Evolutionary conservation across 2,113 vertebrate genomes (phyloP), one percentile per base, ranked within the genome.

Genomic region (Clinocottus analis): DNA sequence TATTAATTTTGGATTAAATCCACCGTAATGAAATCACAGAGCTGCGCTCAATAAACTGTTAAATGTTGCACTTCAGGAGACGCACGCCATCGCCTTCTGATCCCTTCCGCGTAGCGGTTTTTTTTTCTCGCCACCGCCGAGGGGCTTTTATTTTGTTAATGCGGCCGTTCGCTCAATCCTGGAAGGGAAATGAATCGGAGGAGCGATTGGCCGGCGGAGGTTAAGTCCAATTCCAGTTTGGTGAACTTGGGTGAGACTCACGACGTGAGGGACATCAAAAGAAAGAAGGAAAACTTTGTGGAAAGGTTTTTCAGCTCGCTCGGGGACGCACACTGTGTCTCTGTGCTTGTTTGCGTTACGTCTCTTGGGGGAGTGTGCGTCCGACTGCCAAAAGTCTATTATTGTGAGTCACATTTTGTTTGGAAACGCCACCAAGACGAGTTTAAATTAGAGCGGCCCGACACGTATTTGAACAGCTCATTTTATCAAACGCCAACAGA

Each of bases 1-100:
- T 87, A 85, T 89, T 92, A 86, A 87, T 92, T 92, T 86, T 77
- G 84, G 87, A 93, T 92, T 91, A 90, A 91, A 92, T 83, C 80
- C 0, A 4, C 78, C 41, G 63, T 88, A 89, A 92, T 90, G 85
- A 91, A 89, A 88, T 86, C 62, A 79, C 71, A 61, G 83, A 76
- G 64, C 85, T 73, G 64, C 79, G 82, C 86, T 90, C 84, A 81
- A 86, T 90, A 90, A 83, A 82, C 76, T 87, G 80, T 82, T 77
- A 81, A 87, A 86, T 84, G 73, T 45, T 85, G 66, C 75, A 77
- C 88, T 89, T 86, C 73, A 80, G 76, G 79, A 80, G 74, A 75
- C 74, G 74, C 67, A 53, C 11, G 45, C 55, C 53, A 77, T 85
- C 72, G 53, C 77, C 81, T 74, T 66, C 68, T 80, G 84, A 87